Evolutionary conservation across 2,113 vertebrate species (phyloP).

Genomic region (Isurus oxyrinchus): DNA sequence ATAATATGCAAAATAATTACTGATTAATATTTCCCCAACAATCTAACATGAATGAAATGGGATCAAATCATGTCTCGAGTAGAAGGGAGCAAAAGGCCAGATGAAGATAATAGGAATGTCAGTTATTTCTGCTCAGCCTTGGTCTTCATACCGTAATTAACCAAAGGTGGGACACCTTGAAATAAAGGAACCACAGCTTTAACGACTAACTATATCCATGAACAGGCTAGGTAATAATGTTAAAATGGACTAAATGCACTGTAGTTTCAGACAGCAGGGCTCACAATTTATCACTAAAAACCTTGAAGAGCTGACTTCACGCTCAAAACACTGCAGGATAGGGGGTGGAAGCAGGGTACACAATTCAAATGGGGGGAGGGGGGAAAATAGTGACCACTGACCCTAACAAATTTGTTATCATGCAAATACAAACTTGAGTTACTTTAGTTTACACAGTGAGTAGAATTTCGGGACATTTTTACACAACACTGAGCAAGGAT

Average conservation of each 20-base stretch:
- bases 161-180: background rate
- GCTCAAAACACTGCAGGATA: background rate
- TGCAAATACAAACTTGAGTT: background rate
- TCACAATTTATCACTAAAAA: background rate
- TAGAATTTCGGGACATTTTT: background rate
- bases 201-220: background rate
- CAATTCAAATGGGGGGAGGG: background rate
- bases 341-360: background rate
- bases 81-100: background rate
- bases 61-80: background rate
- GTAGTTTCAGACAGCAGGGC: too few relatives aligned
- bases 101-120: background rate
- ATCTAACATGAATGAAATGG: background rate
- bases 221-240: too few relatives aligned
- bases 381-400: background rate
- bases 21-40: background rate
- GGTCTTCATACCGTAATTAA: too few relatives aligned
- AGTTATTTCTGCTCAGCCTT: background rate
- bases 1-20: background rate
- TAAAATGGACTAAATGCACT: background rate
- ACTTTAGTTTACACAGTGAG: background rate
- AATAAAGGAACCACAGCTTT: background rate
- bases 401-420: background rate
- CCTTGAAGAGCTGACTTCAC: background rate
- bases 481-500: background rate